Base-by-base conservation (phyloP, 1,140 invertebrate species). In the Solenopsis invicta region DNA sequence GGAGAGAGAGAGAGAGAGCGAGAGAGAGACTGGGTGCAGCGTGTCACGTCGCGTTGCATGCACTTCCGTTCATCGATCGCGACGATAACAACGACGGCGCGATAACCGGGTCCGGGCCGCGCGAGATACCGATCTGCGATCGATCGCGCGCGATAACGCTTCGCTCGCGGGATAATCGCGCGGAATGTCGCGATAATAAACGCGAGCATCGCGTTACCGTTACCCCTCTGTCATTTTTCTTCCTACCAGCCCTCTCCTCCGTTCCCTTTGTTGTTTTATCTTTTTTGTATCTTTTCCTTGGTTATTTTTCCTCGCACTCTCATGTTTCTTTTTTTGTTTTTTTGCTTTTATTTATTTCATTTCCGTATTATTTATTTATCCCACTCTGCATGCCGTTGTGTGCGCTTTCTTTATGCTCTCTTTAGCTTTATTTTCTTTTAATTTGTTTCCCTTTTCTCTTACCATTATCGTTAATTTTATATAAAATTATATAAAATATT, bases 111-210 rank as follows among this genome's bases (percentile, higher is more conserved):
- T 66, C 24, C 48, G 24, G 54, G 56, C 75, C 37, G 41, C 37
- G 1, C 34, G 69, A 34, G 86, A 90, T 90, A 90, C 37, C 29
- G 89, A 90, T 90, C 89, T 86, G 10, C 37, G 86, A 90, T 90
- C 89, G 89, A 90, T 78, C 59, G 50, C 45, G 9, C 24, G 76
- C 64, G 89, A 91, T 86, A 91, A 89, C 77, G 69, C 50, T 34
- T 1, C 61, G 84, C 85, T 86, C 86, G 88, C 48, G 50, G 85
- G 90, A 92, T 92, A 91, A 92, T 92, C 87, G 71, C 82, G 48
- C 74, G 74, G 77, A 85, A 87, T 88, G 78, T 86, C 66, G 72
- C 85, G 86, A 88, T 87, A 87, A 90, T 90, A 90, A 90, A 89
- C 88, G 45, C 50, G 50, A n/a, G 9, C 75, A 64, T 84, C 59